Conservation (phyloP, 2,797 vertebrate genomes). For the Bovichtus variegatus region DNA sequence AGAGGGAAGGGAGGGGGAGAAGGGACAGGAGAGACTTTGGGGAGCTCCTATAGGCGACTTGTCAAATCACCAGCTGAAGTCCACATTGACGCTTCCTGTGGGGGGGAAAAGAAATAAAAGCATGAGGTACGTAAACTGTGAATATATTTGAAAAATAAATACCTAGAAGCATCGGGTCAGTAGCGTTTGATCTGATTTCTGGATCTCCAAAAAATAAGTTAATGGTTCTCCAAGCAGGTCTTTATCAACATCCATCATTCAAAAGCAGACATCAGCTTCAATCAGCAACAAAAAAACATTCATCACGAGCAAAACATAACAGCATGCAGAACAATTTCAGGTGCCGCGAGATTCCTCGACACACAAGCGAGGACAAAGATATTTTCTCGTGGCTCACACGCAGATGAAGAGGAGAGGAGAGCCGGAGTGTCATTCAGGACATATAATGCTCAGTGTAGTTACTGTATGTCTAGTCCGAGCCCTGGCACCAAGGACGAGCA, state of each 20-base stretch:
- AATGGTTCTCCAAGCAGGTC: constrained; percentile 11
- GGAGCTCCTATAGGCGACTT: constrained; percentile 73
- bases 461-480: constrained; percentile 34
- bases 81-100: constrained; percentile 88
- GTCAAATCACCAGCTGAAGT: constrained; percentile 82
- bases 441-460: constrained; percentile 15
- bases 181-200: not conserved
- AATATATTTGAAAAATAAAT: constrained; percentile 9
- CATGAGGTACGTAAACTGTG: not conserved
- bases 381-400: constrained; percentile 38
- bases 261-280: constrained; percentile 30
- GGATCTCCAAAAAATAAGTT: constrained; percentile 5
- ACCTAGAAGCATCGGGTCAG: not conserved
- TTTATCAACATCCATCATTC: constrained; percentile 7
- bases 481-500: constrained; percentile 17
- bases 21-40: constrained; percentile 43
- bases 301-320: not conserved
- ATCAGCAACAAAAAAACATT: constrained; percentile 19
- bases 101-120: constrained; percentile 36
- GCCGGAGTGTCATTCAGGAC: constrained; percentile 21
- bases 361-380: constrained; percentile 23
- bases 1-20: constrained; percentile 46
- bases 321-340: constrained; percentile 11
- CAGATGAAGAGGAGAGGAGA: constrained; percentile 29
- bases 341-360: constrained; percentile 30